Evolutionary conservation across 1,140 invertebrate species (phyloP).

Genomic region (Dendrolimus kikuchii): DNA sequence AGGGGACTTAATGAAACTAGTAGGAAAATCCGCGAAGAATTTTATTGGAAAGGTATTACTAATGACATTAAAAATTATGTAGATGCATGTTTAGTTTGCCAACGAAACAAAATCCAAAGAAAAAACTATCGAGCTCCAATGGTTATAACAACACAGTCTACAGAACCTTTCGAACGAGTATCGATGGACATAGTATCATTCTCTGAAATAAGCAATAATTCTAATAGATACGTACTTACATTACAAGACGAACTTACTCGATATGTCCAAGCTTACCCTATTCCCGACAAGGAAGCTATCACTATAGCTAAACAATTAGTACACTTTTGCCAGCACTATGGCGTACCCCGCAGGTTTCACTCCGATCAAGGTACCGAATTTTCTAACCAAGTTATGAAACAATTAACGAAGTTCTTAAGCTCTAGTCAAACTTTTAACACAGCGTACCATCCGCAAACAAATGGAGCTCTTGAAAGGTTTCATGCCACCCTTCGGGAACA

Average conservation of each 20-base stretch:
- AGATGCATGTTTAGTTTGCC: too few relatives aligned
- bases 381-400: constrained; percentile 32
- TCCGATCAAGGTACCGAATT: constrained; percentile 47
- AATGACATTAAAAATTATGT: too few relatives aligned
- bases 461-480: constrained; percentile 44
- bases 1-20: too few relatives aligned
- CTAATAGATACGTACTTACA: constrained; percentile 38
- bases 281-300: too few relatives aligned
- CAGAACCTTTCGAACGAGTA: too few relatives aligned
- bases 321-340: constrained; percentile 37
- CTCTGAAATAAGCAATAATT: constrained; percentile 26
- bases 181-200: constrained; percentile 39
- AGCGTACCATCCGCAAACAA: constrained; percentile 50
- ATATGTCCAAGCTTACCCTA: constrained; percentile 36
- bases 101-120: too few relatives aligned
- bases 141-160: too few relatives aligned
- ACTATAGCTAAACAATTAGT: constrained; percentile 29
- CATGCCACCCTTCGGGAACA: constrained; percentile 52
- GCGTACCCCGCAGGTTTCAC: constrained; percentile 34
- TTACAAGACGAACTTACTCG: constrained; percentile 38
- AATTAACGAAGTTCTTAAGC: constrained; percentile 38
- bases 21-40: too few relatives aligned
- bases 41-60: too few relatives aligned
- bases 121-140: too few relatives aligned
- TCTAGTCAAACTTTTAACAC: constrained; percentile 41